A percentile compares a stretch with the other conserved stretches of the same genome.
Evolutionary conservation across 1,140 invertebrate species (phyloP).

Genomic region (Zaprionus davidi): DNA sequence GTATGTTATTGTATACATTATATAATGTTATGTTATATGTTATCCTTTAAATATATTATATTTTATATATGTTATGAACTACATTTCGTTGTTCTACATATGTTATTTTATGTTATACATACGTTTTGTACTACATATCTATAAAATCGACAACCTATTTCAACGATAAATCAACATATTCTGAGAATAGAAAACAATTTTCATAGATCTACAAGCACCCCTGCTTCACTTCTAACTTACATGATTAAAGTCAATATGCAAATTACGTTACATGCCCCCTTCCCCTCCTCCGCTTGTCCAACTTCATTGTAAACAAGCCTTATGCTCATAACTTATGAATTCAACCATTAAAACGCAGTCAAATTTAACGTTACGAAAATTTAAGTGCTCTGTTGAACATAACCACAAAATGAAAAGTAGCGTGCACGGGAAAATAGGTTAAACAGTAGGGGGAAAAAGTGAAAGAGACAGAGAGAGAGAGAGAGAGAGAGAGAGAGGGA

Average conservation of each 20-base stretch:
- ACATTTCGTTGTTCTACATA: too few species aligned
- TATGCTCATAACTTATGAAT: conserved; percentile 1
- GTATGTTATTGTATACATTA: too few species aligned
- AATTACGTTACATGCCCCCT: neutral
- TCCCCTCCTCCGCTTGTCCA: neutral
- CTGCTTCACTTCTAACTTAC: too few species aligned
- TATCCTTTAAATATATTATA: too few species aligned
- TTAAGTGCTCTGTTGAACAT: conserved; percentile 2
- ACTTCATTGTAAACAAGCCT: neutral
- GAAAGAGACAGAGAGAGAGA: neutral
- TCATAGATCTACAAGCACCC: too few species aligned
- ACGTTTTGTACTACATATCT: too few species aligned
- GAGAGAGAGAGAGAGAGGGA: neutral
- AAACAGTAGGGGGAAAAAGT: conserved; percentile 7
- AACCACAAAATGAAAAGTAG: conserved; percentile 2
- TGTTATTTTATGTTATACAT: too few species aligned
- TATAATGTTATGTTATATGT: too few species aligned
- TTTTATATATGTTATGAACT: too few species aligned
- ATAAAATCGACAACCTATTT: too few species aligned
- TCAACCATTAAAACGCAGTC: conserved; percentile 1
- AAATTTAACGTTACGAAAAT: conserved; percentile 1
- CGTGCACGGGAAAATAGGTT: conserved; percentile 2
- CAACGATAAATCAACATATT: too few species aligned
- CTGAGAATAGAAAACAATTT: too few species aligned
- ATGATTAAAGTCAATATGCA: neutral